A percentile compares a stretch with the other conserved stretches of the same genome.
These are phyloP conservation scores for Onychostruthus taczanowskii DNA, from an alignment of 2,113 vertebrate genomes.

Conservation along the genomic window DNA sequence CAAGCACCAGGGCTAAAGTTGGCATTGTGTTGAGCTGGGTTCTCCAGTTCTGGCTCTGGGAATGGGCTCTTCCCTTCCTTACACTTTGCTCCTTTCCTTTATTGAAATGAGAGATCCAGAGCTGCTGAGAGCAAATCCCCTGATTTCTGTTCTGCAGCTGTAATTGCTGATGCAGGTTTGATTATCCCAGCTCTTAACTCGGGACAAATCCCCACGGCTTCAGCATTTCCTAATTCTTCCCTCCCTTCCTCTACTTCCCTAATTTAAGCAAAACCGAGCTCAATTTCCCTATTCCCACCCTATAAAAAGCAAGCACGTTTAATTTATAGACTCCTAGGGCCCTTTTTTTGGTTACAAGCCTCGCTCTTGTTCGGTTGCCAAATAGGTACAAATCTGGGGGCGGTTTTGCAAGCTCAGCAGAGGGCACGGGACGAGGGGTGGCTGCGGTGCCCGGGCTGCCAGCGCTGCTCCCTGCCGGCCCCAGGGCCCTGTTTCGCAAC, in stretches of 20 bases:
- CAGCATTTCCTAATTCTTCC: not conserved
- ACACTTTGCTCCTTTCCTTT: not conserved
- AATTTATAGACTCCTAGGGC: not conserved
- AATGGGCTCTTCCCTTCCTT: not conserved
- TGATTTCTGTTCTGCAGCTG: not conserved
- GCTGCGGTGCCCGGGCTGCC: not conserved
- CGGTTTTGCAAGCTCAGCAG: slow-evolving; percentile 39
- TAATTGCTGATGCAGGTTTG: not conserved
- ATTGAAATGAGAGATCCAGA: not conserved
- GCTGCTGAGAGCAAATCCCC: not conserved
- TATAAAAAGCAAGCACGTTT: not conserved
- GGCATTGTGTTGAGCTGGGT: not conserved
- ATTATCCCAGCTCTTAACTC: not conserved
- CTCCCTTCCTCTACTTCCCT: not conserved
- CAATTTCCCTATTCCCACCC: not conserved
- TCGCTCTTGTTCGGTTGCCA: not conserved
- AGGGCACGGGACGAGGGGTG: slow-evolving; percentile 54
- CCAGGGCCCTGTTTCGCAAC: slow-evolving; percentile 61
- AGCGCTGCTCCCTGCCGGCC: not conserved
- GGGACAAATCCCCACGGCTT: not conserved
- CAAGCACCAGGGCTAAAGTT: not conserved
- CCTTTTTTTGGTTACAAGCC: not conserved
- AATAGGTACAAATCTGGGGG: not conserved
- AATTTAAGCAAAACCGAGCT: not conserved
- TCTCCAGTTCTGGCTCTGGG: not conserved